Evolutionary conservation across 2,113 vertebrate genomes (phyloP).

Genomic region (Notarius lentiginosus): DNA sequence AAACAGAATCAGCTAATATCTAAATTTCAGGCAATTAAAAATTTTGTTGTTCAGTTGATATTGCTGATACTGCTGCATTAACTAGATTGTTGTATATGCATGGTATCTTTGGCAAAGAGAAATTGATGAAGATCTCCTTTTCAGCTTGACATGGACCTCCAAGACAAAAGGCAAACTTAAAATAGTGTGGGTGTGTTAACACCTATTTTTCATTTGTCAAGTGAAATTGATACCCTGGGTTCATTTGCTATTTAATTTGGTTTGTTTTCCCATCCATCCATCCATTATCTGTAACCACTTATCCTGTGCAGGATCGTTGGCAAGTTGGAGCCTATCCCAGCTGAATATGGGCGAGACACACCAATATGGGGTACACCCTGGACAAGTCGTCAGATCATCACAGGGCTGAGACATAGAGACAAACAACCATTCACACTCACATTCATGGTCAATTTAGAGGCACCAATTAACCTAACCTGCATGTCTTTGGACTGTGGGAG

Average conservation of each 20-base stretch:
- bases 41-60: neutral
- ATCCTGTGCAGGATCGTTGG: too few relatives aligned
- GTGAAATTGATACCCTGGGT: neutral
- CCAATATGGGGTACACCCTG: too few relatives aligned
- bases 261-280: neutral
- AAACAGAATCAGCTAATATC: neutral
- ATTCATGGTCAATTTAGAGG: too few relatives aligned
- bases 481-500: too few relatives aligned
- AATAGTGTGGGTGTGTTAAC: neutral
- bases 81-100: neutral
- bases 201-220: neutral
- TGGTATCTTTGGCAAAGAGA: neutral
- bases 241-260: neutral
- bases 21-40: neutral
- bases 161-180: neutral
- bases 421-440: too few relatives aligned
- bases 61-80: neutral
- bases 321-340: too few relatives aligned
- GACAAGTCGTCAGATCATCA: too few relatives aligned
- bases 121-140: neutral
- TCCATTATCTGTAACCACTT: too few relatives aligned
- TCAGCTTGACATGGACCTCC: neutral
- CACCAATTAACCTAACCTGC: too few relatives aligned
- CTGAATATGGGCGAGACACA: too few relatives aligned
- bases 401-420: too few relatives aligned